phyloP scores from a whole-genome alignment of 2,797 vertebrate species.

The Tamandua tetradactyla region DNA sequence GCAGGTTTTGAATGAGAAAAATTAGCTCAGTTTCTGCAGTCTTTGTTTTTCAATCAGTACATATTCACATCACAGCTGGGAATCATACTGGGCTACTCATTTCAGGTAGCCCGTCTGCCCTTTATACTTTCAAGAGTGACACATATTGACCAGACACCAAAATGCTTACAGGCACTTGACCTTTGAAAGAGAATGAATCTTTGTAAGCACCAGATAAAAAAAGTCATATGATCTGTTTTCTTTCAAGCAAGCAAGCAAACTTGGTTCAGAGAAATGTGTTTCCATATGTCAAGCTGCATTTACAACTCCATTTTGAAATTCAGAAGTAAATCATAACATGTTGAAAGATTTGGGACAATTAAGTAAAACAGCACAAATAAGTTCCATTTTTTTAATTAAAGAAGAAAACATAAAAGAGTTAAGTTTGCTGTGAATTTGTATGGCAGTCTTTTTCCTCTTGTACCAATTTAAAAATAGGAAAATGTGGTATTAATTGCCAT shows the following conservation, averaged over 20 bases:
- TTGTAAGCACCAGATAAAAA: constrained; percentile 44
- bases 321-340: neutral
- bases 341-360: neutral
- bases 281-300: neutral
- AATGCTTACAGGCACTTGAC: constrained; percentile 44
- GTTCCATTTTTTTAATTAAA: neutral
- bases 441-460: neutral
- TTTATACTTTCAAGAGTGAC: constrained; percentile 54
- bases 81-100: neutral
- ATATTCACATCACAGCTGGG: constrained; percentile 22
- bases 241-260: constrained; percentile 31
- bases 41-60: constrained; percentile 10
- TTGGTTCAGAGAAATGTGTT: neutral
- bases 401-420: neutral
- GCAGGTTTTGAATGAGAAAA: constrained; percentile 40
- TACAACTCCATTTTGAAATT: neutral
- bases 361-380: neutral
- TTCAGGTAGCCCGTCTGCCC: neutral
- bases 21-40: neutral
- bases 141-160: constrained; percentile 60
- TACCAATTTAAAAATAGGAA: constrained; percentile 25
- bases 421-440: neutral
- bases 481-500: neutral
- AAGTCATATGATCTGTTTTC: neutral
- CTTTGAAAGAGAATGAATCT: constrained; percentile 61